phyloP scores from a whole-genome alignment of 2,888 invertebrate genomes.

The Neoaliturus tenellus region DNA sequence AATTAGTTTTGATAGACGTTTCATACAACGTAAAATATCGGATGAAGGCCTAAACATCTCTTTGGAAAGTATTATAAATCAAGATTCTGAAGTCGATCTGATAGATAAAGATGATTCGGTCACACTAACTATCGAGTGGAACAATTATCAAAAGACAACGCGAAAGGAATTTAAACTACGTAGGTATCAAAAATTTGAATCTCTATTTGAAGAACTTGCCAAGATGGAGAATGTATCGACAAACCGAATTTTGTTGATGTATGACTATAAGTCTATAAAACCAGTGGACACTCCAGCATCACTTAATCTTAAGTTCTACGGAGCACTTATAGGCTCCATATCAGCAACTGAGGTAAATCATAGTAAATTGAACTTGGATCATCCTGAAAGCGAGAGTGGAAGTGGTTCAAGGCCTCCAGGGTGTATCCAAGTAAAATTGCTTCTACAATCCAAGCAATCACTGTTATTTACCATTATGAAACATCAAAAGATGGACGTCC shows the following conservation, averaged over 20 bases:
- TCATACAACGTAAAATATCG: not conserved
- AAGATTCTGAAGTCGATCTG: not conserved
- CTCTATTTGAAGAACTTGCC: slow-evolving; percentile 13
- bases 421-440: not conserved
- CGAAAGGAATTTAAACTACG: not conserved
- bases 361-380: not conserved
- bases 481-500: slow-evolving; percentile 22
- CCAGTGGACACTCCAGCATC: not conserved
- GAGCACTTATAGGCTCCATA: slow-evolving; percentile 5
- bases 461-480: not conserved
- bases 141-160: not conserved
- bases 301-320: not conserved
- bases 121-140: slow-evolving; percentile 35
- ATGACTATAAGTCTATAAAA: not conserved
- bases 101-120: not conserved
- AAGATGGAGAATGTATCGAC: not conserved
- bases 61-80: not conserved
- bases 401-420: not conserved
- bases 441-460: not conserved
- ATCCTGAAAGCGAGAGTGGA: not conserved
- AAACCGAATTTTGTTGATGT: slow-evolving; percentile 13
- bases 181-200: slow-evolving; percentile 27
- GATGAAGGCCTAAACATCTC: not conserved
- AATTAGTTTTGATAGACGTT: not conserved
- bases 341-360: not conserved